Evolutionary conservation across 2,888 invertebrate species (phyloP).

Genomic region (Teinopalpus imperialis): DNA sequence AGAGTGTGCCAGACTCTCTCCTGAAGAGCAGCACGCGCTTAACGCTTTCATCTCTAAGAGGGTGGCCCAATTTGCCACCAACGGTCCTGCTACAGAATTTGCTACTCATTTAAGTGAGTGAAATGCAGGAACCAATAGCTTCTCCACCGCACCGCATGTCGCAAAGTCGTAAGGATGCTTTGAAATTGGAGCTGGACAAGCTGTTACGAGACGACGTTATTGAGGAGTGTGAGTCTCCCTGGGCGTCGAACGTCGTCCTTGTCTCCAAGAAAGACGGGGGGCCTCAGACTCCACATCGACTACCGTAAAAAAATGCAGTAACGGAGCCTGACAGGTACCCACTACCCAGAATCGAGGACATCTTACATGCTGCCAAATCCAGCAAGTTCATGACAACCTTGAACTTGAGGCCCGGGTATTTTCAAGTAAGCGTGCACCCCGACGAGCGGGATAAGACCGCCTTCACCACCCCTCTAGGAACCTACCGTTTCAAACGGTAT

Average conservation of each 20-base stretch:
- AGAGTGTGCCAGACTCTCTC: constrained; percentile 20
- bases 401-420: constrained; percentile 34
- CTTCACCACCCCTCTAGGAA: constrained; percentile 29
- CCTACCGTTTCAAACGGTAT: constrained; percentile 34
- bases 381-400: constrained; percentile 32
- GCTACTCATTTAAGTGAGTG: constrained; percentile 39
- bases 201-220: constrained; percentile 36
- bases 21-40: constrained; percentile 11
- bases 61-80: constrained; percentile 10
- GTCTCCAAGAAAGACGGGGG: constrained; percentile 37
- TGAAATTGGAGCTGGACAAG: constrained; percentile 37
- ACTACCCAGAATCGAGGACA: constrained; percentile 29
- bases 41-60: constrained; percentile 10
- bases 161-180: constrained; percentile 32
- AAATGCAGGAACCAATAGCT: constrained; percentile 40
- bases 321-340: not conserved
- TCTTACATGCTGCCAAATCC: constrained; percentile 33
- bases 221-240: constrained; percentile 36
- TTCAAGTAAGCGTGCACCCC: constrained; percentile 29
- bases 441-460: constrained; percentile 32
- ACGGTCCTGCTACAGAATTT: constrained; percentile 27
- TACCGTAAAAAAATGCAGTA: not conserved
- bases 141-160: constrained; percentile 45
- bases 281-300: not conserved
- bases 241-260: constrained; percentile 38